Evolutionary conservation across 2,113 vertebrate species (phyloP).

Genomic region (Eurystomus gularis): DNA sequence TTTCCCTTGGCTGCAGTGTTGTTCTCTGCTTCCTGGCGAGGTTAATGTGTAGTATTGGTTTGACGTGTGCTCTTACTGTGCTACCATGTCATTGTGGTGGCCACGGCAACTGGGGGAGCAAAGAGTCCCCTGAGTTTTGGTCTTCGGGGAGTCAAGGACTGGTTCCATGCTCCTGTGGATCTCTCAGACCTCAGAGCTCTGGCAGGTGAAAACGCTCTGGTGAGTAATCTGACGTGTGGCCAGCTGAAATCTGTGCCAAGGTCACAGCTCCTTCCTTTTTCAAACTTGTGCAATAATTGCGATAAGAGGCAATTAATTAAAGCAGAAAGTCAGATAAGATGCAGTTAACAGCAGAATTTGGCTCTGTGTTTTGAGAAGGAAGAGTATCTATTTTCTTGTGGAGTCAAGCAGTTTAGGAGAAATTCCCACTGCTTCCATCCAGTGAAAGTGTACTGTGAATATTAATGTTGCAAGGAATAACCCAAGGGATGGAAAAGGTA

Average conservation of each 20-base stretch:
- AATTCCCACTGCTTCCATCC: neutral
- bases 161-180: fast-evolving
- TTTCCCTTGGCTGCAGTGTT: neutral
- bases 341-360: neutral
- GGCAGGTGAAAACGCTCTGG: neutral
- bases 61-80: neutral
- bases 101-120: neutral
- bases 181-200: neutral
- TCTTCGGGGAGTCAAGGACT: fast-evolving
- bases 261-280: neutral
- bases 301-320: neutral
- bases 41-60: neutral
- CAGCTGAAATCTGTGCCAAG: neutral
- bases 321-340: neutral
- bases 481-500: neutral
- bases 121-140: neutral
- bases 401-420: neutral
- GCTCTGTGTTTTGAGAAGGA: neutral
- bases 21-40: neutral
- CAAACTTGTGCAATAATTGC: neutral
- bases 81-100: neutral
- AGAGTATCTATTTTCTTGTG: neutral
- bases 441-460: too few species aligned
- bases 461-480: neutral
- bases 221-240: neutral